Percentiles rank a stretch among this genome's conserved stretches.
Conservation (phyloP, 1,140 invertebrate genomes). For the Oreohelix idahoensis region DNA sequence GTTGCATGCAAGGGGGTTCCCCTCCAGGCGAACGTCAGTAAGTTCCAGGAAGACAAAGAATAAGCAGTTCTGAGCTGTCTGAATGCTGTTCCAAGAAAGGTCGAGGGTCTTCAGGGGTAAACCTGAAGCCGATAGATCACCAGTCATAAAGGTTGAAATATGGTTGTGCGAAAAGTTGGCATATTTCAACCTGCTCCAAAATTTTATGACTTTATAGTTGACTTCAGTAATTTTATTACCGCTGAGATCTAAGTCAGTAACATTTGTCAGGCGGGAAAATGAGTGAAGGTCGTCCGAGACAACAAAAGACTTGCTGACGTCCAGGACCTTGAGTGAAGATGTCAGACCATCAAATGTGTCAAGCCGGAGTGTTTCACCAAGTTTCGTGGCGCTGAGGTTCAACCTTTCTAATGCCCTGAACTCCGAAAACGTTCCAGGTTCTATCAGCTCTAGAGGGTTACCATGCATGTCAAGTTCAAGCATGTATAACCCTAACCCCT, state of each 20-base stretch:
- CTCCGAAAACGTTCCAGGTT: slow-evolving; percentile 47
- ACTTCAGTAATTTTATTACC: slow-evolving; percentile 84
- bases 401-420: slow-evolving; percentile 46
- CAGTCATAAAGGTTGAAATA: slow-evolving; percentile 43
- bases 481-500: slow-evolving; percentile 40
- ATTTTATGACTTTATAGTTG: slow-evolving; percentile 81
- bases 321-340: slow-evolving; percentile 47
- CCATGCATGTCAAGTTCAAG: slow-evolving; percentile 48
- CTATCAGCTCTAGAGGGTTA: slow-evolving; percentile 53
- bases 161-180: slow-evolving; percentile 51
- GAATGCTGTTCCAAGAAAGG: slow-evolving; percentile 51
- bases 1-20: slow-evolving; percentile 56
- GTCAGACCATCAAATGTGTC: slow-evolving; percentile 49
- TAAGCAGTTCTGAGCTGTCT: slow-evolving; percentile 55
- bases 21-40: slow-evolving; percentile 42
- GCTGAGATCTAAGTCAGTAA: slow-evolving; percentile 77
- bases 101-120: slow-evolving; percentile 46
- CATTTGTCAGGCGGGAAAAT: slow-evolving; percentile 46
- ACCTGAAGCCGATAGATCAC: slow-evolving; percentile 51
- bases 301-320: slow-evolving; percentile 43
- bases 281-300: slow-evolving; percentile 21
- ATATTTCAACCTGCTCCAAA: slow-evolving; percentile 39
- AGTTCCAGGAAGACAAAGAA: slow-evolving; percentile 54
- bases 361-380: slow-evolving; percentile 38
- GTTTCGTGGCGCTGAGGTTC: slow-evolving; percentile 41